These are phyloP conservation scores for Tiphia femorata DNA, from an alignment of 2,888 invertebrate species.

Conservation along the genomic window DNA sequence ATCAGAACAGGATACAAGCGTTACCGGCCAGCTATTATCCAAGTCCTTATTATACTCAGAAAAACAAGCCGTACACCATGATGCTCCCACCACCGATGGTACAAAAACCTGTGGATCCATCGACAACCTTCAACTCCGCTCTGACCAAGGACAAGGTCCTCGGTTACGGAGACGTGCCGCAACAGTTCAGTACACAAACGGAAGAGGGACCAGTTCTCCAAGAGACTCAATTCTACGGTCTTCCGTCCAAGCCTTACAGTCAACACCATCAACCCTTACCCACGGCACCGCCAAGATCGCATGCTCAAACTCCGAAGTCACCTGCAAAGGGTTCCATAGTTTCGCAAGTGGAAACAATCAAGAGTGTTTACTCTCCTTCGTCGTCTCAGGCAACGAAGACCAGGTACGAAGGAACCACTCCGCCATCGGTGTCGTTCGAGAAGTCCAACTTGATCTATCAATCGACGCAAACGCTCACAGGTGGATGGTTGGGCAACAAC, in stretches of 20 bases:
- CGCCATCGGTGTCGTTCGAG: slow-evolving; percentile 71
- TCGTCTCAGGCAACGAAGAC: slow-evolving; percentile 27
- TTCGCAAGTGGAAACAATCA: slow-evolving; percentile 45
- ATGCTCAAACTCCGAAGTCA: slow-evolving; percentile 15
- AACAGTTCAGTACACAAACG: slow-evolving; percentile 50
- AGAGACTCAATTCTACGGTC: slow-evolving; percentile 37
- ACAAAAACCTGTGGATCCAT: slow-evolving; percentile 50
- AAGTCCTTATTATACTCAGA: slow-evolving; percentile 48
- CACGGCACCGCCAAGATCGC: slow-evolving; percentile 13
- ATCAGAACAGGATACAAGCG: slow-evolving; percentile 47
- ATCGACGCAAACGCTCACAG: slow-evolving; percentile 66
- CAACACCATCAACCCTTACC: slow-evolving; percentile 26
- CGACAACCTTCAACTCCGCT: slow-evolving; percentile 18
- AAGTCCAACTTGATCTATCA: slow-evolving; percentile 77
- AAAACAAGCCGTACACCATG: slow-evolving; percentile 75
- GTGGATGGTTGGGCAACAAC: slow-evolving; percentile 44
- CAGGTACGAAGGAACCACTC: slow-evolving; percentile 42
- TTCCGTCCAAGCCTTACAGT: slow-evolving; percentile 33
- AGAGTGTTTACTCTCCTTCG: slow-evolving; percentile 35
- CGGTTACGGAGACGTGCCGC: slow-evolving; percentile 25
- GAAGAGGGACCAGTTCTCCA: slow-evolving; percentile 57
- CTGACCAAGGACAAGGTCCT: slow-evolving; percentile 32
- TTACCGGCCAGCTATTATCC: slow-evolving; percentile 54
- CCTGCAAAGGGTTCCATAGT: slow-evolving; percentile 17
- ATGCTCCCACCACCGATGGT: slow-evolving; percentile 78